Conservation (phyloP, 2,113 vertebrate species). For the Macrotus californicus region DNA sequence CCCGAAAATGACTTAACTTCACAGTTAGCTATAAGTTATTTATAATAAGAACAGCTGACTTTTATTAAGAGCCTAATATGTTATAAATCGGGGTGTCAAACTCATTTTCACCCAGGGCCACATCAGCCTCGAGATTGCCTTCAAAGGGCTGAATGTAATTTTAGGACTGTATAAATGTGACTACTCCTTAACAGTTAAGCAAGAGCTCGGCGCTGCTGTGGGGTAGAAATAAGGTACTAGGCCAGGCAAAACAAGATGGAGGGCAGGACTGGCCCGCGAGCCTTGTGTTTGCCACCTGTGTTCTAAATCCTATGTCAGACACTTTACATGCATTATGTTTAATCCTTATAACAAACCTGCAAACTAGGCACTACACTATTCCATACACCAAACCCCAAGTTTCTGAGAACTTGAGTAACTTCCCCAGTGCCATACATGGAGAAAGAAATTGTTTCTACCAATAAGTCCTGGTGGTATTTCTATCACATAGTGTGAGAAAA, state of each 20-base stretch:
- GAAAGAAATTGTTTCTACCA: conserved; percentile 3
- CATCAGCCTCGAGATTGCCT: too few species aligned
- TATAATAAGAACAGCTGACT: neutral
- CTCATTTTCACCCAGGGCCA: too few species aligned
- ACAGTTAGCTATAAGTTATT: neutral
- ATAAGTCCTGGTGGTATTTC: neutral
- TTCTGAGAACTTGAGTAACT: conserved; percentile 10
- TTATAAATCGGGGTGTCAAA: neutral
- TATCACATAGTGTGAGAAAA: neutral
- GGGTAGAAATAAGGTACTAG: too few species aligned
- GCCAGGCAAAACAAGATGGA: too few species aligned
- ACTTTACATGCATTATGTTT: neutral
- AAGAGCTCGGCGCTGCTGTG: too few species aligned
- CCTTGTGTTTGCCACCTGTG: too few species aligned
- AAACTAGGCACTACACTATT: neutral
- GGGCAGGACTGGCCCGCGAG: too few species aligned
- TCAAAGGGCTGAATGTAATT: too few species aligned
- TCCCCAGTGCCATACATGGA: neutral
- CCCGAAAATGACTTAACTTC: neutral
- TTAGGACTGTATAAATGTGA: too few species aligned
- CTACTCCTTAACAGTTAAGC: too few species aligned
- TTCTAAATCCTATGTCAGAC: neutral
- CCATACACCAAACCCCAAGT: neutral
- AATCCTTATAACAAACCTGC: neutral
- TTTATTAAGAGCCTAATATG: neutral